phyloP scores from a whole-genome alignment of 2,888 invertebrate species.

The Eudasyphora cyanicolor region DNA sequence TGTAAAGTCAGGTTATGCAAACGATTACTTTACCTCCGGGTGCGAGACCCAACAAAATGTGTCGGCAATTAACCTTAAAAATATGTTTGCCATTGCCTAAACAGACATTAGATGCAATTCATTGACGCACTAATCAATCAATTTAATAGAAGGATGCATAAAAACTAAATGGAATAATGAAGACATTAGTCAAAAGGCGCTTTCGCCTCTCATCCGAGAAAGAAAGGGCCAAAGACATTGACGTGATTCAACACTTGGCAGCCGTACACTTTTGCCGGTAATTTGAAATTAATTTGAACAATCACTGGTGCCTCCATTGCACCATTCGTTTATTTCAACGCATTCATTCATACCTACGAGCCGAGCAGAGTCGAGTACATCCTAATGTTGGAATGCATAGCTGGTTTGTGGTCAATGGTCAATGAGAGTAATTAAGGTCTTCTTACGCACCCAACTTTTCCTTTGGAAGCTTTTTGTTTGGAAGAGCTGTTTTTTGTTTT shows the following conservation, averaged over 20 bases:
- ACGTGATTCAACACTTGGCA: background rate
- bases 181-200: slow-evolving; percentile 25
- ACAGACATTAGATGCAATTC: background rate
- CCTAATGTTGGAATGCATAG: background rate
- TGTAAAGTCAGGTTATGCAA: too few species aligned
- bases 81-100: too few species aligned
- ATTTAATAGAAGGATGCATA: slow-evolving; percentile 23
- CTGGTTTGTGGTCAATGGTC: slow-evolving; percentile 1
- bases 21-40: too few species aligned
- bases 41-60: too few species aligned
- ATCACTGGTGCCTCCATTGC: background rate
- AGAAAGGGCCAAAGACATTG: background rate
- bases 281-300: slow-evolving; percentile 1
- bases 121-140: slow-evolving; percentile 19
- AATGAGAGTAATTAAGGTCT: slow-evolving; percentile 52
- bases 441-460: slow-evolving; percentile 7
- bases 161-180: background rate
- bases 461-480: background rate
- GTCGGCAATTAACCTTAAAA: too few species aligned
- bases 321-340: background rate
- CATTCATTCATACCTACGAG: background rate
- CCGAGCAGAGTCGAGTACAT: background rate
- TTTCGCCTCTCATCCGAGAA: slow-evolving; percentile 1
- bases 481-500: background rate
- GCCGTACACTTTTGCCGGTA: background rate